Base-by-base conservation (phyloP, 2,888 invertebrate species). In the Diarsia rubi region DNA sequence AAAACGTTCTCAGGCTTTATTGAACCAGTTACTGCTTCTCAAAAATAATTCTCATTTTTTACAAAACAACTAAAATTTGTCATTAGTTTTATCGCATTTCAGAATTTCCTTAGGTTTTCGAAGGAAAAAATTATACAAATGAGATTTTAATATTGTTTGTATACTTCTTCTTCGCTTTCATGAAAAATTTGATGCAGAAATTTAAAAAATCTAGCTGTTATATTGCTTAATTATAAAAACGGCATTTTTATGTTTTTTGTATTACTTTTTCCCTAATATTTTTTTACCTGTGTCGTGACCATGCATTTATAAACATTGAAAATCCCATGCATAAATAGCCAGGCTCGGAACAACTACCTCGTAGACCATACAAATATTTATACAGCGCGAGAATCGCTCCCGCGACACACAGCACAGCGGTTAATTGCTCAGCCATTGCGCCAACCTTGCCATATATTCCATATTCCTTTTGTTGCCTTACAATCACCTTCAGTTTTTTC, bases 1-100 rank as follows among this genome's bases (percentile, higher is more conserved):
- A 21, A 21, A 37, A 54, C 4, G 11, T 78, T 78, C 52, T 62
- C 69, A 68, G 37, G 27, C 14, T 78, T 75, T 31, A 24, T 31
- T 59, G 8, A 44, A 75, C 49, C 49, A 12, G 59, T 77, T 27
- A 31, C 3, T 2, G 16, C 12, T 62, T 37, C 3, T 9, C n/a
- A 44, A 16, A 16, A 57, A 57, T 1, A 70, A 31, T 52, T 11
- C 11, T 12, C 11, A 6, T 16, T 31, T 44, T 27, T 54, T 14
- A 54, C 24, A 6, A 14, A 14, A 14, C 54, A 54, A 57, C 24
- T 27, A 8, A 24, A 12, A 0, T 52, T n/a, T 0, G 24, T 24
- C 12, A 52, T 24, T 54, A 11, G 14, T 54, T 54, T 54, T 54
- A 54, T 24, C 24, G n/a, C 16, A 2, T 14, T 45, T 45, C 14